phyloP scores from a whole-genome alignment of 1,140 invertebrate genomes.

The Pseudomyrmex cubaensis region DNA sequence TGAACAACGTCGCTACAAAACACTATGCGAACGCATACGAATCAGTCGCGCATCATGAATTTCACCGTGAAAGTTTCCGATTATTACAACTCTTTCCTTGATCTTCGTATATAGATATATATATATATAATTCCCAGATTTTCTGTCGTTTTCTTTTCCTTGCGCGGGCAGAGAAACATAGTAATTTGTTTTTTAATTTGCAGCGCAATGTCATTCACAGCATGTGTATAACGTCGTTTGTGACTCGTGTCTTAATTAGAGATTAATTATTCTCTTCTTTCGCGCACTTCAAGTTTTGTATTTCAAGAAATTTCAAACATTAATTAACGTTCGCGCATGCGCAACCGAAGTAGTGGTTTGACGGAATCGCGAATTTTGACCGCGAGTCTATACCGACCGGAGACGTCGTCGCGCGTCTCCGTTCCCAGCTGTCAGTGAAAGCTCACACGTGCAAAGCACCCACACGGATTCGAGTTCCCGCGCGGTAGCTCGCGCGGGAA shows the following conservation, averaged over 20 bases:
- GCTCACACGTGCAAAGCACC: conserved; percentile 45
- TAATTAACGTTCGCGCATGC: too few relatives aligned
- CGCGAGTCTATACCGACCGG: background rate
- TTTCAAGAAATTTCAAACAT: too few relatives aligned
- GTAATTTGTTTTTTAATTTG: background rate
- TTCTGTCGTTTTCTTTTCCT: background rate
- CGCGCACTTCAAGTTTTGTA: too few relatives aligned
- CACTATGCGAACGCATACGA: conserved; percentile 10
- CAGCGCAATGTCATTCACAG: background rate
- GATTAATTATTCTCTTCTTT: too few relatives aligned
- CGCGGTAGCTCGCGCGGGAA: conserved; percentile 22
- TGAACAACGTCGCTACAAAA: conserved; percentile 14
- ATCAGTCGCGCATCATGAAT: conserved; percentile 18
- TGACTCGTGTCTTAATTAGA: too few relatives aligned
- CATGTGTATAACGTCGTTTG: too few relatives aligned
- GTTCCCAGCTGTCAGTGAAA: conserved; percentile 81
- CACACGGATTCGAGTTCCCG: conserved; percentile 16
- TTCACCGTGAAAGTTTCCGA: conserved; percentile 47
- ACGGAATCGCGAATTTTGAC: background rate
- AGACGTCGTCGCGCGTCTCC: conserved; percentile 45
- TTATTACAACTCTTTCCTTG: conserved; percentile 6
- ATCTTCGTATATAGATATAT: background rate
- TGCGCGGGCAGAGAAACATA: background rate
- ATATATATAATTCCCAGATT: background rate
- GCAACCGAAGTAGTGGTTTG: background rate